These are phyloP conservation scores for Frankliniella intonsa DNA, from an alignment of 2,888 invertebrate species.

Conservation along the genomic window DNA sequence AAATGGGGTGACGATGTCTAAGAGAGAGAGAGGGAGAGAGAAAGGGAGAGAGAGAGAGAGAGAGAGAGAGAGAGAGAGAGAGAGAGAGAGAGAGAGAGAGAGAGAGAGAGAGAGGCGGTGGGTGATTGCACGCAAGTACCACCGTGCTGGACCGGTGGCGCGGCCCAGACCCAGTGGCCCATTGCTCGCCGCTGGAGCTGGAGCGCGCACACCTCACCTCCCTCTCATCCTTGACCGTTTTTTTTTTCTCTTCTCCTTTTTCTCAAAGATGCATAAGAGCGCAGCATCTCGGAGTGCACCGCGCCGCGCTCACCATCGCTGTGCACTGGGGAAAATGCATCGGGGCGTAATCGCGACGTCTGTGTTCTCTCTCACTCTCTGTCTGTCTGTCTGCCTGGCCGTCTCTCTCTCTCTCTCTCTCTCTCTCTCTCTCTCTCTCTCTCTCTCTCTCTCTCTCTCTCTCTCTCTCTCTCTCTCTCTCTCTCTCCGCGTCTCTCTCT, in stretches of 20 bases:
- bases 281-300: no score
- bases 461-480: no score
- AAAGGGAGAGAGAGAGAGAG: not conserved
- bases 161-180: not conserved
- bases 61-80: not conserved
- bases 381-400: no score
- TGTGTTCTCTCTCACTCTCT: no score
- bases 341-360: no score
- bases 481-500: no score
- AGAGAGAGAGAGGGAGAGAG: not conserved
- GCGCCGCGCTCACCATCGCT: no score
- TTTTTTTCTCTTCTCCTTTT: not conserved
- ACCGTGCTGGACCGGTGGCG: not conserved
- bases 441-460: no score
- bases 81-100: not conserved
- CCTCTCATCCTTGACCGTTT: conserved; percentile 3
- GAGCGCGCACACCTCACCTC: not conserved
- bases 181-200: not conserved
- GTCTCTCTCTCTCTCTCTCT: no score
- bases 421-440: no score
- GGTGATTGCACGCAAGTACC: conserved; percentile 12
- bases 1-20: no score
- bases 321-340: no score
- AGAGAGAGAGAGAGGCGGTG: not conserved
- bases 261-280: not conserved